Conservation (phyloP, 2,797 vertebrate species). For the Hemibagrus guttatus region DNA sequence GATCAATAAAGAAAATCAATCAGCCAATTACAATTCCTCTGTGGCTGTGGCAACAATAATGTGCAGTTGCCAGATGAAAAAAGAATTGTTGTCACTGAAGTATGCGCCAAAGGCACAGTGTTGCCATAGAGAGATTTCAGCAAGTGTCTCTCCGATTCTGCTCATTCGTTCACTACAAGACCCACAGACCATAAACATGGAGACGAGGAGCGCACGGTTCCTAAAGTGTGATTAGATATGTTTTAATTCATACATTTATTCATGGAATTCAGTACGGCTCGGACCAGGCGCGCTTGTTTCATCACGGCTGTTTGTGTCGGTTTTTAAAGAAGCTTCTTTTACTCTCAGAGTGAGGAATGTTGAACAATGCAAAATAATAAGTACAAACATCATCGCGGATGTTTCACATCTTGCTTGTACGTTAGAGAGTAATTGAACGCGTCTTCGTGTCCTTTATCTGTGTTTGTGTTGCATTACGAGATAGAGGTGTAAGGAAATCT, state of each 20-base stretch:
- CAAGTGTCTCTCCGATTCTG: constrained; percentile 66
- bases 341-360: constrained; percentile 58
- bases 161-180: constrained; percentile 69
- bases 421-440: constrained; percentile 15
- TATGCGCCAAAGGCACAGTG: constrained; percentile 55
- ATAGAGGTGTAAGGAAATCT: constrained; percentile 40
- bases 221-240: constrained; percentile 68
- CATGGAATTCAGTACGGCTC: constrained; percentile 74
- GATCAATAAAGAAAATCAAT: constrained; percentile 47
- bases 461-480: constrained; percentile 6
- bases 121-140: constrained; percentile 66
- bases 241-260: constrained; percentile 83
- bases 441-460: constrained; percentile 9
- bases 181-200: constrained; percentile 25
- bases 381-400: constrained; percentile 60
- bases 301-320: constrained; percentile 73
- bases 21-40: constrained; percentile 50
- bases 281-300: constrained; percentile 69
- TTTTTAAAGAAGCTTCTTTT: constrained; percentile 67
- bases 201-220: neutral
- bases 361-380: constrained; percentile 63
- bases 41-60: constrained; percentile 64
- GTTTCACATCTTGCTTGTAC: constrained; percentile 65
- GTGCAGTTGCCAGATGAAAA: constrained; percentile 66
- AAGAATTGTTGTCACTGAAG: constrained; percentile 69